phyloP scores from a whole-genome alignment of 35 echinoderm and acorn worm genomes.

The Heliocidaris erythrogramma region DNA sequence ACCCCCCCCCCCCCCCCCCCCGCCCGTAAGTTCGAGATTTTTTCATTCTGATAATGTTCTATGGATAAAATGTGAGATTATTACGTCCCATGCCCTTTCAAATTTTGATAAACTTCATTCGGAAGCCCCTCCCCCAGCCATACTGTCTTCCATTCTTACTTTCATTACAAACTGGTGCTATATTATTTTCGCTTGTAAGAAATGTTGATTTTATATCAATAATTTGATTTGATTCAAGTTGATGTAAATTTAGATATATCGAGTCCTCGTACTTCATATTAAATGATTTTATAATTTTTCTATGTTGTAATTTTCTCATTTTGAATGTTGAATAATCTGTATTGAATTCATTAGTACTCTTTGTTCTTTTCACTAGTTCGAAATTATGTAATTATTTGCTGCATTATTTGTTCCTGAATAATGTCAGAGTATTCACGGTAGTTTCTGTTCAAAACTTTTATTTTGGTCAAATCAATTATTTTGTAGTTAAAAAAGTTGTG shows the following conservation, averaged over 20 bases:
- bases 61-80: too few relatives aligned
- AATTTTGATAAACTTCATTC: too few relatives aligned
- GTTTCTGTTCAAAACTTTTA: too few relatives aligned
- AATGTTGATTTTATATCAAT: neutral
- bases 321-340: neutral
- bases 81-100: too few relatives aligned
- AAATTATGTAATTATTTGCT: neutral
- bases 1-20: too few relatives aligned
- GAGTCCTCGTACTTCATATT: neutral
- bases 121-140: neutral
- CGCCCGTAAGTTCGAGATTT: too few relatives aligned
- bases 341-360: neutral
- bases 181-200: neutral
- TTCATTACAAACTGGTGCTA: conserved; percentile 2
- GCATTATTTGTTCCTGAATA: neutral
- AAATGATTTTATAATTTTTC: neutral
- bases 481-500: too few relatives aligned
- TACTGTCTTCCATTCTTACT: neutral
- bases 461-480: too few relatives aligned
- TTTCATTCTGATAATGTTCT: too few relatives aligned
- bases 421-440: too few relatives aligned
- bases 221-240: neutral
- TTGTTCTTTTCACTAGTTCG: neutral
- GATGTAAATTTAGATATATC: neutral
- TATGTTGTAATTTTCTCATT: neutral